Evolutionary conservation across 2,888 invertebrate species (phyloP), one percentile per base, ranked within the genome.

Genomic region (Acanthoscelides obtectus): DNA sequence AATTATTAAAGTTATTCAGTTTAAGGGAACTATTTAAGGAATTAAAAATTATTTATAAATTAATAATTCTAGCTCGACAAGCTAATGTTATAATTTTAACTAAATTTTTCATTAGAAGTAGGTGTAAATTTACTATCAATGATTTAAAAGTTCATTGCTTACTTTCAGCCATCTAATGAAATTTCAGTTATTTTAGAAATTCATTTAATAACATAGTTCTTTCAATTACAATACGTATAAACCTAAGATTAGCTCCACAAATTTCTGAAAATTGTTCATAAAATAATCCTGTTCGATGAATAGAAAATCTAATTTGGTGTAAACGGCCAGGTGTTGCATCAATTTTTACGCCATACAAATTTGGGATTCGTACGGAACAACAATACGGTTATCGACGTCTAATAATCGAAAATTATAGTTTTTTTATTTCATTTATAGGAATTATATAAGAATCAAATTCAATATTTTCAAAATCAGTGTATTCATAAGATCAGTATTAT

Each of bases 241-340:
- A 93, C 73, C 92, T 92, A 84, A 93, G 93, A 83, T 94, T 93
- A 70, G 90, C 89, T 0, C 93, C 93, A 86, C 93, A 94, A 87
- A 94, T 93, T 89, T 94, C 93, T 78, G 93, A 93, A 83, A 93
- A 94, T 89, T 93, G 92, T 0, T 93, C 92, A 85, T 86, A 93
- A 85, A 88, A 91, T 82, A 92, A 79, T 66, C 92, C 92, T 0
- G 90, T 87, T 1, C 89, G 89, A 76, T 88, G 90, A 79, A 89
- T 87, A 79, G 86, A 86, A 83, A 92, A 88, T 79, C 86, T 88
- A 81, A 86, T 87, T 90, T 91, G 90, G 79, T 91, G 91, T 83
- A 91, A 77, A 66, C 91, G 90, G 0, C 91, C 90, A 0, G 90
- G 91, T 0, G 89, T 88, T 20, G 89, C 89, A 85, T 91, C 91